Evolutionary conservation across 2,888 invertebrate genomes (phyloP).

Genomic region (Seira sanloemensis): DNA sequence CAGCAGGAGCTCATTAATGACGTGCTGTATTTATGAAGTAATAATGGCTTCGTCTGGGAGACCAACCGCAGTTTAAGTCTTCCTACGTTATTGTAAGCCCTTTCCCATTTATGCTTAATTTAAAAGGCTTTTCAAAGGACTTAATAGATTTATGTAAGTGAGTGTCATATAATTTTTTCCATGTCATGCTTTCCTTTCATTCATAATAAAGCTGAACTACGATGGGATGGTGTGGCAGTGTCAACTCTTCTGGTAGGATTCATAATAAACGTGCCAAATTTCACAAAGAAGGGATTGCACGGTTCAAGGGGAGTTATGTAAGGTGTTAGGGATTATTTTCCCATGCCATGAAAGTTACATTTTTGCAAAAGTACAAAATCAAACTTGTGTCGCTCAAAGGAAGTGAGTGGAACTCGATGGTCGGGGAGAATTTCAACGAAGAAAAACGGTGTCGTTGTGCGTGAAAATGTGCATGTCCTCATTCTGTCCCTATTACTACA

Average conservation of each 20-base stretch:
- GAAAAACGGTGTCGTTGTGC: background rate
- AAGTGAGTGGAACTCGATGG: background rate
- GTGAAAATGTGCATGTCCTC: background rate
- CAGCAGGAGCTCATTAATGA: slow-evolving; percentile 27
- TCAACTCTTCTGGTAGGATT: background rate
- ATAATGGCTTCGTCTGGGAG: background rate
- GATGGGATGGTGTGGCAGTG: background rate
- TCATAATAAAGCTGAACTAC: background rate
- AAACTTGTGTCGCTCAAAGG: background rate
- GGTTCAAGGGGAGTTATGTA: background rate
- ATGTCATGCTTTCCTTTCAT: background rate
- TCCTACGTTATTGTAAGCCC: background rate
- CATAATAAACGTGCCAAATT: background rate
- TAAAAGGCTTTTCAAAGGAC: background rate
- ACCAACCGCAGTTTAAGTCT: slow-evolving; percentile 4
- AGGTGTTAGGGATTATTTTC: background rate
- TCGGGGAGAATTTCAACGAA: background rate
- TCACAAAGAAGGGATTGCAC: background rate
- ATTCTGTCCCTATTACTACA: no score
- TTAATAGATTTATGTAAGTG: background rate
- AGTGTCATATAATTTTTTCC: background rate
- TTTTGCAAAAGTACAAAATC: background rate
- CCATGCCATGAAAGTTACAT: background rate
- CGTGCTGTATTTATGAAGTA: background rate
- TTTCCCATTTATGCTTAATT: no score